Conservation (phyloP, 2,113 vertebrate genomes). For the Smithornis capensis region DNA sequence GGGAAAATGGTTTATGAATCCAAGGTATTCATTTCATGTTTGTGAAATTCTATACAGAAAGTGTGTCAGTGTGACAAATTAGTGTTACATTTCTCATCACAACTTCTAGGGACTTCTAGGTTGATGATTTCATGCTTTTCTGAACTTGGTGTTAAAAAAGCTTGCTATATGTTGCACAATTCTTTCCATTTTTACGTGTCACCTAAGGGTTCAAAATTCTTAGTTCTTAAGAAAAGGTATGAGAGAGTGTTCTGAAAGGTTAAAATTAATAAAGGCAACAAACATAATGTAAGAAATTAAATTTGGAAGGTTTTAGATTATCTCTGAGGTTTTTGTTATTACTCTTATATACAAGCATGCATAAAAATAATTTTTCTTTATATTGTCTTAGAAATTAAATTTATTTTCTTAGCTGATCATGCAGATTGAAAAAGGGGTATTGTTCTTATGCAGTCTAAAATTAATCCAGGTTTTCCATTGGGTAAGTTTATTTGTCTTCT, state of each 20-base stretch:
- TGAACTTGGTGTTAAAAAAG: neutral
- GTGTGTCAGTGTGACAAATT: neutral
- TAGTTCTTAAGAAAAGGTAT: neutral
- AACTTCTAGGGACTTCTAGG: neutral
- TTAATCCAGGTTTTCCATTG: neutral
- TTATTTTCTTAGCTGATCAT: neutral
- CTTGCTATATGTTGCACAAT: neutral
- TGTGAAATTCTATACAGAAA: neutral
- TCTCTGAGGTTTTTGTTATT: neutral
- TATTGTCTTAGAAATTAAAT: neutral
- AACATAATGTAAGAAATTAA: neutral
- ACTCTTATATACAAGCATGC: neutral
- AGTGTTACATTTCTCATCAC: neutral
- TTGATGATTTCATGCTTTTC: neutral
- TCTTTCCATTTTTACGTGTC: neutral
- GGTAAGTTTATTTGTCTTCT: neutral
- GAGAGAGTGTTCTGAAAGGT: neutral
- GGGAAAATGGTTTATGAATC: neutral
- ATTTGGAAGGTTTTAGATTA: neutral
- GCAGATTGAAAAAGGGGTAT: neutral
- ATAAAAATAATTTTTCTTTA: neutral
- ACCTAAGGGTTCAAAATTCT: neutral
- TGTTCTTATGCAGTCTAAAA: neutral
- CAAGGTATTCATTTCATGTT: neutral
- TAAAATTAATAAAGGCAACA: neutral